Evolutionary conservation across 2,888 invertebrate species (phyloP), one percentile per base, ranked within the genome.

Genomic region (Plebejus melissa): DNA sequence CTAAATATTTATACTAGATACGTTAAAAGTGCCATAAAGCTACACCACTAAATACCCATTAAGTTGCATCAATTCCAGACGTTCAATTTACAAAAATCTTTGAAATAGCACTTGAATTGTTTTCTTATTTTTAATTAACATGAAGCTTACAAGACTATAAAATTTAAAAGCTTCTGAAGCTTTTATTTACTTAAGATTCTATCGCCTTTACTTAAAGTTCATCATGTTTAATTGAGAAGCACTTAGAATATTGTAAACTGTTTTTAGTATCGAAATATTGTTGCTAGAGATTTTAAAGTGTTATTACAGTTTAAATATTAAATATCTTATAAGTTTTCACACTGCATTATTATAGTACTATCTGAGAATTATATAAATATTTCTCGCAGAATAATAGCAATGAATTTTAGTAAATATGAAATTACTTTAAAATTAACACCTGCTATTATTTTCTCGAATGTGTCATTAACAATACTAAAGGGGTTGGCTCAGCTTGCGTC

Each of bases 121-220:
- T 32, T 65, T 65, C 65, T 65, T 65, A 36, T 65, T 65, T 65
- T 65, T 36, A 71, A 71, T 71, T 41, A 46, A 38, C 71, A 71
- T 46, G 71, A 71, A 46, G 46, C 71, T 65, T 36, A 65, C 65
- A 41, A 46, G 71, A 71, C 71, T 71, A 22, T 71, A 71, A 50
- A 72, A 32, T 72, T 46, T 13, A 72, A 72, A 72, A 72, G 72
- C 54, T 72, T 72, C 54, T 54, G 50, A 50, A 50, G 72, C 50
- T 72, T 72, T 36, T 72, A 72, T 72, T 72, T 72, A 16, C 72
- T 72, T 54, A 72, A 72, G 72, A 13, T 72, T 32, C 50, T 32
- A 50, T 72, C 54, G 50, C 6, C 16, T 72, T 16, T 72, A 54
- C 41, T 22, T 70, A 41, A 41, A 32, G 72, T 72, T 72, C 28